Base-by-base conservation (phyloP, 2,888 invertebrate species). In the Drosophila anomalipes region DNA sequence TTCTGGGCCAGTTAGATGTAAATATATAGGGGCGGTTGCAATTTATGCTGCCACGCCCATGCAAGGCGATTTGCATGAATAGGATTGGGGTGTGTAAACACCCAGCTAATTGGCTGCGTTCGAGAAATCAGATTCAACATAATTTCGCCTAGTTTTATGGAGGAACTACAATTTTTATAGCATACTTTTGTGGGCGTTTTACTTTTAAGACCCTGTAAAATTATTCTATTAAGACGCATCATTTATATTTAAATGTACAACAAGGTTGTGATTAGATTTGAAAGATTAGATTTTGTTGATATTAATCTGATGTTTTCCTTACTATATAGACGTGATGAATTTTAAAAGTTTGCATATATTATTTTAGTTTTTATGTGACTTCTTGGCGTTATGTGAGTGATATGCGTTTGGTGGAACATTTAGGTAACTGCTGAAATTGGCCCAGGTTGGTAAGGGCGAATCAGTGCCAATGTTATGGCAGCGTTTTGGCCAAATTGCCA, bases 401-500 rank as follows among this genome's bases (percentile, higher is more conserved):
- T 70, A 56, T 54, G 3, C 1, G 26, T 49, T 54, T 59, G 9
- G 5, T 37, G 53, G 85, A 84, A 89, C 76, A 62, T 63, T 54
- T 10, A 41, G 28, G 64, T 2, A 66, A 56, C 33, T 39, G 41
- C 47, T 58, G 33, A 76, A 85, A 59, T 70, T 71, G 65, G 65
- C 54, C 51, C 63, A 66, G 65, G 59, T 54, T 63, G 70, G 66
- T 58, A 60, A 51, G 57, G 47, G 44, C 66, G 30, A 77, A 70
- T 66, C 77, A 59, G 49, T 57, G 78, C 60, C 73, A 69, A 73
- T 79, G 82, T 78, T 82, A 65, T 86, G 67, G 57, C 65, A 65
- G 62, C 83, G 65, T 74, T 80, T 75, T 74, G 73, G 74, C 71
- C 59, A 83, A 86, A 83, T 86, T 78, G 73, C 74, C 74, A 76